phyloP scores from a whole-genome alignment of 2,113 vertebrate genomes.

The Limnothrissa miodon region DNA sequence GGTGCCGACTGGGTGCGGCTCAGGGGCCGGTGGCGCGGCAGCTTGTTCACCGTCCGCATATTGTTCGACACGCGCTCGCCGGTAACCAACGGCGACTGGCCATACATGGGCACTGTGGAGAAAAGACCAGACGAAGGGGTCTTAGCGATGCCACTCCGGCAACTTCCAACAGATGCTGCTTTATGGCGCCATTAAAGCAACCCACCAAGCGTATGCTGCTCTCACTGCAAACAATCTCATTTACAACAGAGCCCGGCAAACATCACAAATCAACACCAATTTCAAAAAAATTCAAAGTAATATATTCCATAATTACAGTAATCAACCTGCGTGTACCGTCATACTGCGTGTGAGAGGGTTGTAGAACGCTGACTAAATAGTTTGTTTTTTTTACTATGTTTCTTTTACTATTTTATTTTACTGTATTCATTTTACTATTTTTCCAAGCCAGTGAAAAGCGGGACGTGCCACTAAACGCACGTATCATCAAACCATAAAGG shows the following conservation, averaged over 20 bases:
- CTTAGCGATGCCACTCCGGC: background rate
- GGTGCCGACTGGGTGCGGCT: constrained; percentile 92
- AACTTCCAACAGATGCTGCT: background rate
- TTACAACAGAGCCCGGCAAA: background rate
- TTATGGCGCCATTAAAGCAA: background rate
- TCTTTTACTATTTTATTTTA: background rate
- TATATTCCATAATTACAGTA: no score
- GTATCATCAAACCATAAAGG: background rate
- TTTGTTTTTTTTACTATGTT: background rate
- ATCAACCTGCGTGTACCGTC: no score
- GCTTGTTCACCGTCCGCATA: constrained; percentile 81
- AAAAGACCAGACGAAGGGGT: background rate
- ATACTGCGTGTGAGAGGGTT: no score
- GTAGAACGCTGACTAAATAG: no score
- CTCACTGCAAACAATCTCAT: background rate
- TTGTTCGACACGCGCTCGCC: constrained; percentile 79
- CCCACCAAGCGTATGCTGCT: background rate
- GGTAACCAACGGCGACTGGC: constrained; percentile 87
- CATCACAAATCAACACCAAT: no score
- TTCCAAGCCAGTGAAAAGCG: background rate
- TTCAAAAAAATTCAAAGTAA: no score
- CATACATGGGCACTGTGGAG: constrained; percentile 83
- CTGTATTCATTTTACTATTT: background rate
- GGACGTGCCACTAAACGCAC: background rate
- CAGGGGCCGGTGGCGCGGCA: constrained; percentile 86